Percentiles rank a stretch among this genome's conserved stretches.
These are phyloP conservation scores for Rattus norvegicus DNA, from an alignment of 2,113 vertebrate genomes.

Conservation along the genomic window GRCr8 NC_086020.1:117624001-117624500, in stretches of 20 bases:
- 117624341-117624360: not conserved
- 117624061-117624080: conserved; percentile 66
- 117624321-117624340: not conserved
- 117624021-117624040: conserved; percentile 83
- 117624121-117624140: conserved; percentile 33
- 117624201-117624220: not conserved
- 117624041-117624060: conserved; percentile 80
- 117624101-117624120: conserved; percentile 66
- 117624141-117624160: not conserved
- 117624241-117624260: not conserved
- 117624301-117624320: not conserved
- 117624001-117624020: conserved; percentile 89
- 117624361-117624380: conserved; percentile 29
- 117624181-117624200: not conserved
- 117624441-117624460: not conserved
- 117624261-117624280: not conserved
- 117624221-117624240: not conserved
- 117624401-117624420: not conserved
- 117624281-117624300: no score
- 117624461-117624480: not conserved
- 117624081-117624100: conserved; percentile 75
- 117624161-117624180: conserved; percentile 23
- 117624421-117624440: not conserved
- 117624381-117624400: not conserved
- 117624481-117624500: not conserved